Evolutionary conservation across 2,113 vertebrate species (phyloP), one percentile per base, ranked within the genome.

Genomic region (Chunga burmeisteri): DNA sequence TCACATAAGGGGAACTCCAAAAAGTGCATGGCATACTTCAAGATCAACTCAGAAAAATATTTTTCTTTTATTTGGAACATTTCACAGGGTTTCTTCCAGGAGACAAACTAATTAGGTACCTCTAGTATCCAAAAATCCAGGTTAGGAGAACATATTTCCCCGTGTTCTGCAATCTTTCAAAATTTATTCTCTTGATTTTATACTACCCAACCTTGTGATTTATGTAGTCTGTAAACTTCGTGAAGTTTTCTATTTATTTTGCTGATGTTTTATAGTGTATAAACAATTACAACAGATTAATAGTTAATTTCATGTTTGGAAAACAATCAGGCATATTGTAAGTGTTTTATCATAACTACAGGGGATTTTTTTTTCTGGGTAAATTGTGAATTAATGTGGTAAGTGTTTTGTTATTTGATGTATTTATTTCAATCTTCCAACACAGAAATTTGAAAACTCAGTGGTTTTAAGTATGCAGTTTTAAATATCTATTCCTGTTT

Each of bases 391-490:
- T 27, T 34, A 75, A 62, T 21, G 8, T 27, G 15, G 53, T 81
- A 81, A 83, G 22, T 50, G 10, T 3, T 73, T 71, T 58, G 5
- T 56, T 83, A 52, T 78, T 71, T 63, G 7, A 36, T 61, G 3
- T 11, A 70, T 38, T 74, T 62, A 7, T 65, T 67, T 68, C 6
- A 1, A 18, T 83, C 20, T 65, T 67, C 40, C 23, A 61, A 53
- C 2, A 46, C 2, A 86, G 49, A 40, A 66, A n/a, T 74, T n/a
- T 81, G 29, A 83, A 70, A 89, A 63, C 10, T 40, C 5, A 21
- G 2, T 17, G 9, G 1, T 0, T 27, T 75, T n/a, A 8, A 52
- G 29, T 21, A 59, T 47, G 10, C 0, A 2, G 9, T 50, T 66
- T 94, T 50, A 83, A 73, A 46, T 65, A 80, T 32, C 12, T 58